Evolutionary conservation across 2,113 vertebrate species (phyloP), one percentile per base, ranked within the genome.

Genomic region (Thermophis baileyi): DNA sequence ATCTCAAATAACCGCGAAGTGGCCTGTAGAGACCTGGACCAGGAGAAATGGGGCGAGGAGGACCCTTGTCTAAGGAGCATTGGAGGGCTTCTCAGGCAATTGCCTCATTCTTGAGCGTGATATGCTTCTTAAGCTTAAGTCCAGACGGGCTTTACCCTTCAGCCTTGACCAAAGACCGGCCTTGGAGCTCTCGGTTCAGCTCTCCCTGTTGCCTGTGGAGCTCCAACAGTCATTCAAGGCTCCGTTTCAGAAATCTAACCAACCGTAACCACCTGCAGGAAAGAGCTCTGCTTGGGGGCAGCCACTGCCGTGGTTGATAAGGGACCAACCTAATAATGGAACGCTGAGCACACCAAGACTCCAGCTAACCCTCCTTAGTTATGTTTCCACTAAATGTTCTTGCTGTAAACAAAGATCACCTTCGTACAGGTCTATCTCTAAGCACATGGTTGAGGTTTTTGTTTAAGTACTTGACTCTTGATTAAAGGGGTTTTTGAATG

Each of bases 301-400:
- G 69, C 85, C 74, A 69, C 3, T 63, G 60, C 40, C n/a, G 88
- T 6, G 89, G 91, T 88, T 53, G 89, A 92, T 93, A 24, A 94
- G 91, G 50, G 89, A 54, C 44, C 94, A 94, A 94, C 87, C 30
- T 12, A 90, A 94, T 86, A 95, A 92, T 47, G 35, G 1, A 1
- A 63, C 30, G 49, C 47, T 91, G 81, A 87, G n/a, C 55, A 20
- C 92, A 93, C 85, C 89, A 93, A 40, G 74, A 50, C 89, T 10
- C 6, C 25, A 89, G 40, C 88, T 95, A 93, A 96, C 93, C 93
- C 94, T 89, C 91, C 90, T 94, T 96, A 94, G 97, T 97, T 97
- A 40, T 94, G 95, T 97, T 98, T 97, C 97, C 95, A 97, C 49
- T 96, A 89, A 40, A 11, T 53, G 30, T 89, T 96, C 93, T 90